phyloP scores from a whole-genome alignment of 2,888 invertebrate genomes.

The Mesorhabditis spiculigera region DNA sequence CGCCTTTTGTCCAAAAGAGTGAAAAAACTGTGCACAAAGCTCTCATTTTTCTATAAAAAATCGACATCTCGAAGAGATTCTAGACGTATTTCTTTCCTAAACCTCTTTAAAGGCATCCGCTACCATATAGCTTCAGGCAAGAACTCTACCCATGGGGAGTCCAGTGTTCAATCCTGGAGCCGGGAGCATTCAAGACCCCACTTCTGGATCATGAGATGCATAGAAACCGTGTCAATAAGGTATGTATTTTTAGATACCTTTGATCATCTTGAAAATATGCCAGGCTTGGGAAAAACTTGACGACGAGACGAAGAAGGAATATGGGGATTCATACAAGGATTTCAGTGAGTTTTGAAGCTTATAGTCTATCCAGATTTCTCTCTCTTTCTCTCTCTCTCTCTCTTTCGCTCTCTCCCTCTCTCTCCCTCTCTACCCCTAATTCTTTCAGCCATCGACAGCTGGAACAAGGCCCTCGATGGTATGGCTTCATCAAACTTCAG shows the following conservation, averaged over 20 bases:
- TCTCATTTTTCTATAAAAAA: too few relatives aligned
- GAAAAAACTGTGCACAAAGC: too few relatives aligned
- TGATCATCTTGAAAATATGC: not conserved
- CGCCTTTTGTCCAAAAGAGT: too few relatives aligned
- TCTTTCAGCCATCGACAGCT: slow-evolving; percentile 34
- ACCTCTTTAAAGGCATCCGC: too few relatives aligned
- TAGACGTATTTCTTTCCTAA: too few relatives aligned
- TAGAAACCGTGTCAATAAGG: slow-evolving; percentile 32
- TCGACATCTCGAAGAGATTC: too few relatives aligned
- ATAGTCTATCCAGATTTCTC: not conserved
- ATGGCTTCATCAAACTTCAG: slow-evolving; percentile 39
- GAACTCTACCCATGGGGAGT: slow-evolving; percentile 42
- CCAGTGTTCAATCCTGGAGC: slow-evolving; percentile 43
- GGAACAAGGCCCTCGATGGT: slow-evolving; percentile 35
- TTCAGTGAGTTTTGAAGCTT: slow-evolving; percentile 28
- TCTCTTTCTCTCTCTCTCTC: slow-evolving; percentile 4
- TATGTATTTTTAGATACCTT: not conserved
- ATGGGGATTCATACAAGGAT: slow-evolving; percentile 46
- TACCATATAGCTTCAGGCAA: too few relatives aligned
- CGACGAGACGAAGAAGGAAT: slow-evolving; percentile 35
- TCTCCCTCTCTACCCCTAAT: not conserved
- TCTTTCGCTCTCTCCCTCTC: not conserved
- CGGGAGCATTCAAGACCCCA: slow-evolving; percentile 47
- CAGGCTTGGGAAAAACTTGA: slow-evolving; percentile 36
- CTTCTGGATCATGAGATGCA: slow-evolving; percentile 34